Conservation (phyloP, 2,888 invertebrate species). For the Maniola hyperantus region DNA sequence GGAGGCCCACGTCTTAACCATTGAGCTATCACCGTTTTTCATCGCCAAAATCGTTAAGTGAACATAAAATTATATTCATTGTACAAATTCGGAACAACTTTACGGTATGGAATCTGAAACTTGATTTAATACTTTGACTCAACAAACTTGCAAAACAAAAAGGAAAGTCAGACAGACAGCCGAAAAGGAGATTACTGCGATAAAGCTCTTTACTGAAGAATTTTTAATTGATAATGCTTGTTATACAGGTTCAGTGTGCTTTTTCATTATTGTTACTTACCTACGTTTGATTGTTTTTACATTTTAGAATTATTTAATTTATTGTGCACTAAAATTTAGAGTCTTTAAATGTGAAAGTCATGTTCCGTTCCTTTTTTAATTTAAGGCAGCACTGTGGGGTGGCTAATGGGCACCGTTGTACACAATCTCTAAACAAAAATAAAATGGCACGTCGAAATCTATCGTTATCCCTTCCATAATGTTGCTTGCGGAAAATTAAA, state of each 20-base stretch:
- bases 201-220: conserved; percentile 26
- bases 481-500: too few species aligned
- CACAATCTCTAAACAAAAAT: too few species aligned
- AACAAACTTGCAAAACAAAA: conserved; percentile 28
- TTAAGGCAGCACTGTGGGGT: too few species aligned
- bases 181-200: conserved; percentile 31
- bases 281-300: conserved; percentile 3
- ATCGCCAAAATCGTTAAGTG: background rate
- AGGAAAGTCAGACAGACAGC: conserved; percentile 34
- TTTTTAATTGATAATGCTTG: conserved; percentile 28
- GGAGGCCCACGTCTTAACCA: too few species aligned
- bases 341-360: too few species aligned
- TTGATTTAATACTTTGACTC: conserved; percentile 33
- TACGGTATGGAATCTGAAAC: conserved; percentile 24
- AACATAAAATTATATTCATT: background rate
- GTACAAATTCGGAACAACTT: conserved; percentile 8
- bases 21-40: too few species aligned
- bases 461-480: too few species aligned
- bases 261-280: conserved; percentile 7
- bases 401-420: too few species aligned
- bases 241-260: conserved; percentile 13
- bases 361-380: too few species aligned
- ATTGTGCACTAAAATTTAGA: too few species aligned
- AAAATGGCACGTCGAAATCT: too few species aligned
- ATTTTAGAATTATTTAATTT: too few species aligned